A percentile compares a stretch with the other conserved stretches of the same genome.
These are phyloP conservation scores for Pelosia muscerda DNA, from an alignment of 2,888 invertebrate genomes.

Conservation along the genomic window DNA sequence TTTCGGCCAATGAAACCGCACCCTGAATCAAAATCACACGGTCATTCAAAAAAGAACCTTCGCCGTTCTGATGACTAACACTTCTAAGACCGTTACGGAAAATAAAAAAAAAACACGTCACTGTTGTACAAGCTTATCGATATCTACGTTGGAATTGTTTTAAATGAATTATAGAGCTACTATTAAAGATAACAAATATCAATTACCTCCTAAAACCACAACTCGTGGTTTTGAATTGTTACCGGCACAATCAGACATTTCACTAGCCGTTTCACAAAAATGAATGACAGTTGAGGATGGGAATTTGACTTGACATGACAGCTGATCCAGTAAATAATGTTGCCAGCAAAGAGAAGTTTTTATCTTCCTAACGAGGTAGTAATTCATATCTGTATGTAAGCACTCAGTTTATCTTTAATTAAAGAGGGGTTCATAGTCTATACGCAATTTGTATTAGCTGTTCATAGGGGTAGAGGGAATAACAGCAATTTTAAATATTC, in stretches of 20 bases:
- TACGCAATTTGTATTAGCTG: no score
- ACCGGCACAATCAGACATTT: slow-evolving; percentile 81
- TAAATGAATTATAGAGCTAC: slow-evolving; percentile 4
- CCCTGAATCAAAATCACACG: slow-evolving; percentile 86
- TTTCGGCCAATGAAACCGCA: slow-evolving; percentile 98
- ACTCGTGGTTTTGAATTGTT: slow-evolving; percentile 82
- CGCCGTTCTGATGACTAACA: slow-evolving; percentile 78
- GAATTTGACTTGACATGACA: slow-evolving; percentile 46
- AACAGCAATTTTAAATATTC: no score
- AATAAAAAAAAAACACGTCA: slow-evolving; percentile 53
- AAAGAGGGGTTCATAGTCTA: no score
- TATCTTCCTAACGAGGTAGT: slow-evolving; percentile 6
- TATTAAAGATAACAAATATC: slow-evolving; percentile 1
- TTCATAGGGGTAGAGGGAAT: no score
- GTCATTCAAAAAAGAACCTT: slow-evolving; percentile 55
- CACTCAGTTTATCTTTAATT: no score
- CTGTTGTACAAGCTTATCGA: slow-evolving; percentile 11
- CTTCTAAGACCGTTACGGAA: slow-evolving; percentile 73
- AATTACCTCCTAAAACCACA: slow-evolving; percentile 82
- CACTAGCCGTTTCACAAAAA: slow-evolving; percentile 69
- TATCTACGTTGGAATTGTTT: not conserved
- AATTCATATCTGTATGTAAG: not conserved
- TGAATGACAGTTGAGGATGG: slow-evolving; percentile 55
- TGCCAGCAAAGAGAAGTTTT: slow-evolving; percentile 27
- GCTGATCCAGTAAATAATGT: slow-evolving; percentile 27